Conservation (phyloP, 37 sponge, comb jelly and placozoan species). For the Halichondria panicea region DNA sequence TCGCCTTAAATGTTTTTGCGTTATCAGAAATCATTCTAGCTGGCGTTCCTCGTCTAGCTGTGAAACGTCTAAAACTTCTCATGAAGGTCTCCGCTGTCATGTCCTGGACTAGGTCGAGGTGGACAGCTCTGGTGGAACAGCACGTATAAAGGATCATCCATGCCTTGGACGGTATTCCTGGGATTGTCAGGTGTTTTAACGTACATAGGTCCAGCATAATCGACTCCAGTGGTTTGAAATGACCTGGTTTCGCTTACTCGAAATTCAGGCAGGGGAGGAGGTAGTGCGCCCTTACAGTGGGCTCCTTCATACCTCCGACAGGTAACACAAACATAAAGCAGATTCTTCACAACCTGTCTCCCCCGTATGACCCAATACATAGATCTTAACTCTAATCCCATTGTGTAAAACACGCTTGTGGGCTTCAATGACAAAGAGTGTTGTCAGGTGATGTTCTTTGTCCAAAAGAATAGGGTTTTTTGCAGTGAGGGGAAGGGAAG, state of each 20-base stretch:
- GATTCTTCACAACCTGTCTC: constrained; percentile 21
- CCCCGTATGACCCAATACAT: constrained; percentile 25
- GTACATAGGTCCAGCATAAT: constrained; percentile 36
- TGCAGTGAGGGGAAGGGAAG: background rate
- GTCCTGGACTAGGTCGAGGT: constrained; percentile 21
- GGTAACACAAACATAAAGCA: constrained; percentile 8
- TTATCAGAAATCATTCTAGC: constrained; percentile 22
- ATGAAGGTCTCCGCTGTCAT: constrained; percentile 16
- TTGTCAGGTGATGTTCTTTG: constrained; percentile 8
- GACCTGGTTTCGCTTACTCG: constrained; percentile 2
- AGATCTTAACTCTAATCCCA: constrained; percentile 9
- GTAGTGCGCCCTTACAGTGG: background rate
- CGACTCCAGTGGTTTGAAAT: constrained; percentile 22
- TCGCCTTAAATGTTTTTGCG: constrained; percentile 20
- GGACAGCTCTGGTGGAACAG: constrained; percentile 13
- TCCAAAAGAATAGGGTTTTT: constrained; percentile 15
- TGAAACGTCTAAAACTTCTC: constrained; percentile 24
- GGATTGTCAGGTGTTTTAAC: background rate
- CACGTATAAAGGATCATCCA: constrained; percentile 17
- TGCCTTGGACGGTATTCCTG: constrained; percentile 1
- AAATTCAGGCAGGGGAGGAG: constrained; percentile 33
- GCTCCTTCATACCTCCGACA: constrained; percentile 27
- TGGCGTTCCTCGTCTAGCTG: constrained; percentile 21
- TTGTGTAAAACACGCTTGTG: constrained; percentile 24
- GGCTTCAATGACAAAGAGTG: constrained; percentile 11